phyloP scores from a whole-genome alignment of 1,140 invertebrate species.

The Fopius arisanus region DNA sequence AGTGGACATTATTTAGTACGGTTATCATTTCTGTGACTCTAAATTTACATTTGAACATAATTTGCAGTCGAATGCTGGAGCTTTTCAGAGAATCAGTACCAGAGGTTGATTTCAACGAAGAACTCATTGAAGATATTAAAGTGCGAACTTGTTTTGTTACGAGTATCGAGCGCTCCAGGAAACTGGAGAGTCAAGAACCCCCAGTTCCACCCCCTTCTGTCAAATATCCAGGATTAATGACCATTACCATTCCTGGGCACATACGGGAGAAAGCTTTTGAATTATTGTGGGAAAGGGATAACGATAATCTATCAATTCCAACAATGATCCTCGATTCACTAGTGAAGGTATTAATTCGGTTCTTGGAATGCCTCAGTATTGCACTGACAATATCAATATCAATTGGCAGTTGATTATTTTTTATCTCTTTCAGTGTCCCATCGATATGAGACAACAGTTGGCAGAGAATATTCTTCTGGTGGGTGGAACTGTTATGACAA shows the following conservation, averaged over 20 bases:
- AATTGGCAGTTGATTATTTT: neutral
- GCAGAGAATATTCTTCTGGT: constrained; percentile 85
- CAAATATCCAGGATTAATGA: constrained; percentile 75
- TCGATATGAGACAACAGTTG: constrained; percentile 77
- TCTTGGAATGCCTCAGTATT: neutral
- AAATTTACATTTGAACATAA: no score
- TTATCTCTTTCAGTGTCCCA: constrained; percentile 70
- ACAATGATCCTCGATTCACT: constrained; percentile 87
- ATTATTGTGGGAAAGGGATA: constrained; percentile 84
- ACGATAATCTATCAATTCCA: constrained; percentile 82
- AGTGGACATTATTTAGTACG: neutral
- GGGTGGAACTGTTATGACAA: constrained; percentile 84
- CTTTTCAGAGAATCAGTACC: constrained; percentile 42
- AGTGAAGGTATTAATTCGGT: constrained; percentile 68
- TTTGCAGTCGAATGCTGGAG: constrained; percentile 38
- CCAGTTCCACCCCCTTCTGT: constrained; percentile 68
- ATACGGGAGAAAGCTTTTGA: constrained; percentile 82
- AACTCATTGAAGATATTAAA: constrained; percentile 76
- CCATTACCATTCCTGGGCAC: constrained; percentile 73
- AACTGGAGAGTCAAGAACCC: constrained; percentile 64
- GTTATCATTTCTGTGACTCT: neutral
- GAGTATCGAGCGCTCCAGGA: constrained; percentile 72
- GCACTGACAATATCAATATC: constrained; percentile 2
- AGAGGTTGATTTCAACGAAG: constrained; percentile 64
- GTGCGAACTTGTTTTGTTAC: constrained; percentile 85